These are phyloP conservation scores for Trichoplusia ni DNA, from an alignment of 1,140 invertebrate species.

Conservation along the genomic window DNA sequence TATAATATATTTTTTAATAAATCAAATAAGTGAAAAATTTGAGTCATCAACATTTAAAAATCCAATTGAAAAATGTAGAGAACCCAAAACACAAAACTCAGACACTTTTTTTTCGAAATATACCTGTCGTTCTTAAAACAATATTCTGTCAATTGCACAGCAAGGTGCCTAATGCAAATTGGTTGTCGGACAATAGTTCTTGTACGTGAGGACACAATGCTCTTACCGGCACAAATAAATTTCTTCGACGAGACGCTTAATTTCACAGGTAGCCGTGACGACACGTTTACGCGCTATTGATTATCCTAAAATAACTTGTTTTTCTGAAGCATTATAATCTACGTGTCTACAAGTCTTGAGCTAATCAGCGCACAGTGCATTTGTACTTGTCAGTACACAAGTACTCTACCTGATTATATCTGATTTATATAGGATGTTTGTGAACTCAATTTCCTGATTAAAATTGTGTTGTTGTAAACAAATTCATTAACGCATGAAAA, in stretches of 20 bases:
- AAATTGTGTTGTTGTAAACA: too few relatives aligned
- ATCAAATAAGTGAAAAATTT: too few relatives aligned
- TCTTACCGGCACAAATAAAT: conserved; percentile 40
- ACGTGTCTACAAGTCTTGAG: background rate
- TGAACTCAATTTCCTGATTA: too few relatives aligned
- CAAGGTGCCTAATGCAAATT: conserved; percentile 61
- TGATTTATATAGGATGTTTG: too few relatives aligned
- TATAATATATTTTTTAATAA: too few relatives aligned
- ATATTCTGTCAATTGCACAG: conserved; percentile 66
- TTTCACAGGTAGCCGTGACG: conserved; percentile 57
- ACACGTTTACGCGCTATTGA: conserved; percentile 49
- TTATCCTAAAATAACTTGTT: background rate
- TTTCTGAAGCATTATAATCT: background rate
- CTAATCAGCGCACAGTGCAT: too few relatives aligned
- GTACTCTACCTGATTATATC: too few relatives aligned
- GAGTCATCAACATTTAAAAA: too few relatives aligned
- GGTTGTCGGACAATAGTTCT: conserved; percentile 40
- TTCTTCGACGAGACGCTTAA: conserved; percentile 53
- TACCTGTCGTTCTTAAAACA: conserved; percentile 73
- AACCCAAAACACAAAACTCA: too few relatives aligned
- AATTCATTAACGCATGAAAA: background rate
- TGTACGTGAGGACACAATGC: conserved; percentile 71
- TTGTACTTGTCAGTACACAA: too few relatives aligned
- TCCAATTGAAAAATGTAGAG: too few relatives aligned
- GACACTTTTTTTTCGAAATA: conserved; percentile 44